Percentiles rank a stretch among this genome's conserved stretches.
Evolutionary conservation across 2,888 invertebrate genomes (phyloP).

Genomic region (Patella ulyssiponensis): DNA sequence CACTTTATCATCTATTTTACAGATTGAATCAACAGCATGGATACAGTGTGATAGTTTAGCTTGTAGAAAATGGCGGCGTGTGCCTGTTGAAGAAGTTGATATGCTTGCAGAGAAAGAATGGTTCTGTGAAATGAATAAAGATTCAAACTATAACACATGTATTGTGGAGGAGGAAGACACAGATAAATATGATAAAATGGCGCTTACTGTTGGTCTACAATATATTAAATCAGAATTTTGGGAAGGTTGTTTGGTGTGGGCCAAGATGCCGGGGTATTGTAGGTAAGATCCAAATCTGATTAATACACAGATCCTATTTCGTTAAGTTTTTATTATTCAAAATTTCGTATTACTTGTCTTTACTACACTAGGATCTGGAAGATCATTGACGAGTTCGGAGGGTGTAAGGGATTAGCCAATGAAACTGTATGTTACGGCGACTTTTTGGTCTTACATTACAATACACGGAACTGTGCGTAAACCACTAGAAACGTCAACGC

Average conservation of each 20-base stretch:
- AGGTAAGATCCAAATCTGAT: constrained; percentile 42
- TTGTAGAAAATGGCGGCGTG: constrained; percentile 65
- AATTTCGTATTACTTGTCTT: too few species aligned
- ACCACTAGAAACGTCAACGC: too few species aligned
- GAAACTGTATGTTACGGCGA: too few species aligned
- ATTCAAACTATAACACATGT: constrained; percentile 52
- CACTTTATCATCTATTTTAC: not conserved
- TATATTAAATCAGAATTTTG: constrained; percentile 56
- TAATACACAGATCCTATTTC: not conserved
- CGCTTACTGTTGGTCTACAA: constrained; percentile 53
- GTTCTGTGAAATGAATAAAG: constrained; percentile 63
- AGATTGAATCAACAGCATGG: constrained; percentile 61
- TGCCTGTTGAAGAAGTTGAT: constrained; percentile 40
- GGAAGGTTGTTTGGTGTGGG: constrained; percentile 64
- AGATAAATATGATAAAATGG: constrained; percentile 53
- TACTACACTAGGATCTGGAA: too few species aligned
- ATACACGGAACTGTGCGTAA: too few species aligned
- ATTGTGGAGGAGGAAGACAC: constrained; percentile 58
- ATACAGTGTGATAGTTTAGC: constrained; percentile 65
- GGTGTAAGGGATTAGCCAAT: too few species aligned
- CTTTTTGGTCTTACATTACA: too few species aligned
- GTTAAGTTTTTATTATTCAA: not conserved
- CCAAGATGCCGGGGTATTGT: constrained; percentile 65
- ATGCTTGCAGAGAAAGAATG: constrained; percentile 48
- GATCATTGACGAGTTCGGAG: too few species aligned